These are phyloP conservation scores for Siniperca obscura DNA, from an alignment of 2,797 vertebrate genomes.

Conservation along the genomic window DNA sequence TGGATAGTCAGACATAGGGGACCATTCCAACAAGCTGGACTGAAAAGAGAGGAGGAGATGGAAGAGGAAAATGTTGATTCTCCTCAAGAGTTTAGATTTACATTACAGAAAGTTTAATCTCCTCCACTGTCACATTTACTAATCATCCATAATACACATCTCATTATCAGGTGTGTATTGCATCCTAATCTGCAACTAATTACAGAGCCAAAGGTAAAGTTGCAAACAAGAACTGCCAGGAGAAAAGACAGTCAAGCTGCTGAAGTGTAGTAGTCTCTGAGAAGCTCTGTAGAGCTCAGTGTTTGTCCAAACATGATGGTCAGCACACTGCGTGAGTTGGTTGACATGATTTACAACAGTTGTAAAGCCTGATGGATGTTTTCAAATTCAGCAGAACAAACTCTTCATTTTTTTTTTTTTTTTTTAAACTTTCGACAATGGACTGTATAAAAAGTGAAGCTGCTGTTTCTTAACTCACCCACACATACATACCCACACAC, in stretches of 20 bases:
- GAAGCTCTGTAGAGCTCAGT: slow-evolving; percentile 28
- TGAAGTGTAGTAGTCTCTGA: slow-evolving; percentile 21
- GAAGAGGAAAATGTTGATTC: neutral
- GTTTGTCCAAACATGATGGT: slow-evolving; percentile 43
- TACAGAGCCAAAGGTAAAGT: neutral
- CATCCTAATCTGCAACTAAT: slow-evolving; percentile 3
- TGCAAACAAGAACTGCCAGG: neutral
- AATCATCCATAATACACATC: slow-evolving; percentile 7
- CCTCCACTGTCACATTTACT: slow-evolving; percentile 12
- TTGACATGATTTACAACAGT: slow-evolving; percentile 37
- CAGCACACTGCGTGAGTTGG: slow-evolving; percentile 23
- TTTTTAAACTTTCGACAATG: slow-evolving; percentile 29
- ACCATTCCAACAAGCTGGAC: slow-evolving; percentile 25
- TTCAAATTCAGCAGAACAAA: slow-evolving; percentile 27
- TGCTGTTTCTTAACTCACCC: slow-evolving; percentile 51
- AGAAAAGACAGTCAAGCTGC: slow-evolving; percentile 21
- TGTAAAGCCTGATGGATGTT: slow-evolving; percentile 25
- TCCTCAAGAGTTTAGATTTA: slow-evolving; percentile 20
- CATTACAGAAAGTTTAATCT: slow-evolving; percentile 20
- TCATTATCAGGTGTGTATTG: slow-evolving; percentile 2
- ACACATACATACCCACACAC: slow-evolving; percentile 50
- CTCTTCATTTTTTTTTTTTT: neutral
- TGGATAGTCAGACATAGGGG: slow-evolving; percentile 46
- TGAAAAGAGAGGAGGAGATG: slow-evolving; percentile 10
- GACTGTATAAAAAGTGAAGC: slow-evolving; percentile 25